Base-by-base conservation (phyloP, 23 tunicate genomes). In the Clavelina lepadiformis region DNA sequence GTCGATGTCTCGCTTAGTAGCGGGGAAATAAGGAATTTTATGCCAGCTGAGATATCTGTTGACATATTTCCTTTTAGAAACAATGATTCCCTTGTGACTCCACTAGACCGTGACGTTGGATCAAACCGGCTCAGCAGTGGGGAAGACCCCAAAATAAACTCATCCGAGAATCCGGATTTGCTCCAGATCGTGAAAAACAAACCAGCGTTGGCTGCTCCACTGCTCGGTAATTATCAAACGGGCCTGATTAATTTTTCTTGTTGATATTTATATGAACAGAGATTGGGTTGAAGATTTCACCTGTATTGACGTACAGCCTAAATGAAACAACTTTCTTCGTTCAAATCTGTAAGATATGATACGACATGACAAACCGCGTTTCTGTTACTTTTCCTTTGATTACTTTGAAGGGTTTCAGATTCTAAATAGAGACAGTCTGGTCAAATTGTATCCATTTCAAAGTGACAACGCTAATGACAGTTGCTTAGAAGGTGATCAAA, bases 191-290 rank as follows among this genome's bases (percentile, higher is more conserved):
- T 66, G 23, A 15, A 8, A 7, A 21, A 22, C 5, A 69, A 51
- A 31, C 75, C 75, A 3, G 75, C 36, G 18, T 28, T 69, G 21
- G 63, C 63, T 31, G 75, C 75, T 0, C 75, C 75, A 7, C 22
- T 69, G n/a, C 36, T 69, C 6, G 75, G 75, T 69, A 69, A 25
- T 24, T 29, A 25, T 0, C 51, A 19, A 46, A n/a, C 19, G 19
- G 20, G 19, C n/a, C n/a, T 0, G 19, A 20, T 19, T 46, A 46
- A n/a, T 46, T 0, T 0, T n/a, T n/a, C n/a, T n/a, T 56, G n/a
- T n/a, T n/a, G n/a, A n/a, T n/a, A n/a, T n/a, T n/a, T n/a, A n/a
- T n/a, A n/a, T n/a, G n/a, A n/a, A n/a, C n/a, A n/a, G n/a, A n/a
- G n/a, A n/a, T n/a, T n/a, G n/a, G n/a, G n/a, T n/a, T n/a, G n/a